These are phyloP conservation scores for Trichosurus vulpecula DNA, from an alignment of 2,797 vertebrate species.

Conservation along the genomic window DNA sequence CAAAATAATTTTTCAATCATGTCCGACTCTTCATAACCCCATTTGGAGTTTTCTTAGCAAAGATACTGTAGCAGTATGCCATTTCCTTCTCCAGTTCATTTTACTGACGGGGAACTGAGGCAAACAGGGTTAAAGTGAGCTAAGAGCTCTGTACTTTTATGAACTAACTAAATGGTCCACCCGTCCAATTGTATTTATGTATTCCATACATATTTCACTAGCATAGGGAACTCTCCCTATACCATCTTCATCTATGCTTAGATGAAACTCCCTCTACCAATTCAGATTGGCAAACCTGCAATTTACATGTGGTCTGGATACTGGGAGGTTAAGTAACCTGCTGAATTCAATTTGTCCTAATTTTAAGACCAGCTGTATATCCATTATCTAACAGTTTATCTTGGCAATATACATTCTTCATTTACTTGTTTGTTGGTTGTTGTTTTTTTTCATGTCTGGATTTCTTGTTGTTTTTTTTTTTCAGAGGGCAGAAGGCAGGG, in stretches of 20 bases:
- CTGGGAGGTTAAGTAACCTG: neutral
- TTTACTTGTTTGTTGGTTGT: neutral
- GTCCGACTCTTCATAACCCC: no score
- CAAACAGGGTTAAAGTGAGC: no score
- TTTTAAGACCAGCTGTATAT: neutral
- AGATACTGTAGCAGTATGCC: no score
- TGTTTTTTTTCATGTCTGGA: neutral
- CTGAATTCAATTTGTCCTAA: neutral
- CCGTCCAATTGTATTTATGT: neutral
- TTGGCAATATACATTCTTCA: neutral
- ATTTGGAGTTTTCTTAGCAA: no score
- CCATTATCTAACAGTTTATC: neutral
- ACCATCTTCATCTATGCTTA: neutral
- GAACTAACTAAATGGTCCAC: neutral
- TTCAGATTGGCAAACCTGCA: neutral
- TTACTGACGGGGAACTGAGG: no score
- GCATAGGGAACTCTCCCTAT: neutral
- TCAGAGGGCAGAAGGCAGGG: no score
- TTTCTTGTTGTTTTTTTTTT: no score
- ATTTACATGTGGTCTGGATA: neutral
- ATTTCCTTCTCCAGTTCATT: no score
- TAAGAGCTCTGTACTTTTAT: neutral
- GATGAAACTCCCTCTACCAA: neutral
- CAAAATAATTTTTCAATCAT: no score
- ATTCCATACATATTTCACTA: neutral